Evolutionary conservation across 2,888 invertebrate genomes (phyloP), one percentile per base, ranked within the genome.

Genomic region (Tanypteryx hageni): DNA sequence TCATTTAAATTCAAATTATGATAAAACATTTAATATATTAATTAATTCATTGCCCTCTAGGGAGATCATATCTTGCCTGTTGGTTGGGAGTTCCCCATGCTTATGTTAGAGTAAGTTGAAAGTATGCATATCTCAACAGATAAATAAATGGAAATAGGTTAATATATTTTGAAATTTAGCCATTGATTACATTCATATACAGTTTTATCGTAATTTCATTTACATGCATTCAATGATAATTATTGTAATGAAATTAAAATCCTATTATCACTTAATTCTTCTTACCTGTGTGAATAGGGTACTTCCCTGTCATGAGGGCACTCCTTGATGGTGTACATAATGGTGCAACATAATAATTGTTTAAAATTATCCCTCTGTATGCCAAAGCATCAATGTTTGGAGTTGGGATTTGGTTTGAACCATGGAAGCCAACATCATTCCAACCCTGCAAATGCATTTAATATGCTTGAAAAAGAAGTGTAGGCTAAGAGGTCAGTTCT

Each of bases 341-440:
- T 0, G 98, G 97, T 93, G 98, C 97, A 0, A 97, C 97, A 94
- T 99, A 99, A 94, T 98, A 98, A 94, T 97, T 97, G 94, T 98
- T 98, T 58, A 99, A 95, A 92, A 98, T 97, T 31, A 98, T 96
- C 5, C 99, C 98, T 94, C 97, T 97, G 94, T 97, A 98, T 0
- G 98, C 99, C 93, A 99, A 94, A 0, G 97, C 97, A 95, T 99
- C 99, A 92, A 99, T 97, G 94, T 99, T 99, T 0, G 98, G 98
- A 0, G 99, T 99, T 84, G 97, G 96, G 94, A 98, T 98, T 95
- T 98, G 98, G 93, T 97, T 96, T 0, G 97, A 97, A 0, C 99
- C 99, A 94, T 98, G 98, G 94, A 98, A 98, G 92, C 98, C 97
- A 9, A 98, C 97, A 95, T 99, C 99, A 94, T 98, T 98, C 97